Conservation (phyloP, 1,140 invertebrate species). For the Chironomus tepperi region DNA sequence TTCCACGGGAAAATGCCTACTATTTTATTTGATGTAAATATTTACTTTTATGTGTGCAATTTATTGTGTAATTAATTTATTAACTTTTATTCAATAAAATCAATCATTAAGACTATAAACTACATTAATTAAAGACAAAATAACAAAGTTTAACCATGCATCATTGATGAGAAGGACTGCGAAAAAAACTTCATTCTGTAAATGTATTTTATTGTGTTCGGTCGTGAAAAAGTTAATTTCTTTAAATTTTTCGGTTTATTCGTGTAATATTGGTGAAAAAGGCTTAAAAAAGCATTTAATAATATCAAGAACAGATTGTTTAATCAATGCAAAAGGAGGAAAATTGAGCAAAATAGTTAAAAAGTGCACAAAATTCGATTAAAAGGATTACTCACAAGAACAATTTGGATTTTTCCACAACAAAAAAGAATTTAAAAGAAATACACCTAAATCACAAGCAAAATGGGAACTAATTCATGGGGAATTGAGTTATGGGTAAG, state of each 20-base stretch:
- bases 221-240: background rate
- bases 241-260: background rate
- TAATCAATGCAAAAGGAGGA: background rate
- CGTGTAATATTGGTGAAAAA: background rate
- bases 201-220: background rate
- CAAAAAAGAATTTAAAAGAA: background rate
- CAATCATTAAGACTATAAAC: too few relatives aligned
- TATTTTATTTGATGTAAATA: too few relatives aligned
- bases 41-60: too few relatives aligned
- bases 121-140: too few relatives aligned
- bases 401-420: background rate
- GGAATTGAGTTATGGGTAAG: constrained; percentile 21
- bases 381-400: background rate
- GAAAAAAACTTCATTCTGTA: background rate
- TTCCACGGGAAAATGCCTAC: too few relatives aligned
- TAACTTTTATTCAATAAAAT: too few relatives aligned
- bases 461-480: constrained; percentile 18
- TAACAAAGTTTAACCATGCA: too few relatives aligned
- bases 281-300: background rate
- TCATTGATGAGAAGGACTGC: too few relatives aligned
- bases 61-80: too few relatives aligned
- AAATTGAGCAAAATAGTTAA: background rate
- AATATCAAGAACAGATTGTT: background rate
- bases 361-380: background rate
- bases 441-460: background rate